Evolutionary conservation across 1,140 invertebrate genomes (phyloP).

Genomic region (Phortica variegata): DNA sequence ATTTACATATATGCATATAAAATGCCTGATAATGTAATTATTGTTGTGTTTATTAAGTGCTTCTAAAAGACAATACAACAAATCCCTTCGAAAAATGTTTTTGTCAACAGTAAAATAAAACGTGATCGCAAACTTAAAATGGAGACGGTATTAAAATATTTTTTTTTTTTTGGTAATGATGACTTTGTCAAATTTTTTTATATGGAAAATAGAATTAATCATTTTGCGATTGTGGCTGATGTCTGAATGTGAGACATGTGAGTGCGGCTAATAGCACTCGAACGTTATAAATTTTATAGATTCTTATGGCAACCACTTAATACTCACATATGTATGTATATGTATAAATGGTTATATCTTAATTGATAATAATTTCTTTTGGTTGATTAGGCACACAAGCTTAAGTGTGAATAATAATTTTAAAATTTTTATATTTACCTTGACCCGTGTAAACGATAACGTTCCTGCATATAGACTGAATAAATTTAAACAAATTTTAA

Average conservation of each 20-base stretch:
- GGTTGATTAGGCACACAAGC: not conserved
- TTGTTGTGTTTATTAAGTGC: not conserved
- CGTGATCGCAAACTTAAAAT: not conserved
- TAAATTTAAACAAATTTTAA: not conserved
- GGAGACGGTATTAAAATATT: not conserved
- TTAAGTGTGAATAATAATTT: not conserved
- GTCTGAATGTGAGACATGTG: not conserved
- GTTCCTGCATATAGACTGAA: not conserved
- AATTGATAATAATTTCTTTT: not conserved
- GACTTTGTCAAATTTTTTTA: not conserved
- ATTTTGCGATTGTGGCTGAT: not conserved
- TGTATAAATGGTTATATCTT: not conserved
- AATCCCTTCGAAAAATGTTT: not conserved
- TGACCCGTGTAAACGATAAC: not conserved
- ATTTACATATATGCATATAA: no score
- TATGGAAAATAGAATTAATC: not conserved
- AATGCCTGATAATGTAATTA: not conserved
- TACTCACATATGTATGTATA: not conserved
- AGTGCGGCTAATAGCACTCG: no score
- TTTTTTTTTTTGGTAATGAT: not conserved
- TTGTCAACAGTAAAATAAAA: not conserved
- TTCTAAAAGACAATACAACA: not conserved
- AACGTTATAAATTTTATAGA: not conserved
- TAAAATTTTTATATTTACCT: not conserved
- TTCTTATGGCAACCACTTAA: not conserved